phyloP scores from a whole-genome alignment of 2,797 vertebrate species.

The Pempheris klunzingeri region DNA sequence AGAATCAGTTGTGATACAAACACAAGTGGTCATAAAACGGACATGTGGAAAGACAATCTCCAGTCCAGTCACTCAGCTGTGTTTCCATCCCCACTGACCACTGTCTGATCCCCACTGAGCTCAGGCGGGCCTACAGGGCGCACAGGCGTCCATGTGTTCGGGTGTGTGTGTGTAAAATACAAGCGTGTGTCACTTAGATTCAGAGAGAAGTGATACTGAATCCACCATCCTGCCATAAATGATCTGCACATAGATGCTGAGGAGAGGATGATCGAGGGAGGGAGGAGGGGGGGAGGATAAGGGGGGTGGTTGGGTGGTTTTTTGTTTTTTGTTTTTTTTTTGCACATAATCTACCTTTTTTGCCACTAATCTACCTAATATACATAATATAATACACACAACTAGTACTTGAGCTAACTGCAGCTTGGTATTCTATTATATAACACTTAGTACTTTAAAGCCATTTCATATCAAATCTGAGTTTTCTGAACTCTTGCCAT shows the following conservation, averaged over 20 bases:
- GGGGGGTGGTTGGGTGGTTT: background rate
- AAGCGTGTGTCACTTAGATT: slow-evolving; percentile 48
- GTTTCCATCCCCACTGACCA: slow-evolving; percentile 50
- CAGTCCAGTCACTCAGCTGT: slow-evolving; percentile 31
- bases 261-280: slow-evolving; percentile 38
- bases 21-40: slow-evolving; percentile 45
- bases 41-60: slow-evolving; percentile 61
- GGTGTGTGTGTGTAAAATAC: slow-evolving; percentile 15
- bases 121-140: background rate
- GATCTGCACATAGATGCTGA: slow-evolving; percentile 72
- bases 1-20: slow-evolving; percentile 54
- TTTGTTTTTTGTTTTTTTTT: too few relatives aligned
- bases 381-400: too few relatives aligned
- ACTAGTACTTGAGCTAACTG: slow-evolving; percentile 18
- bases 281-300: too few relatives aligned
- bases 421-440: background rate
- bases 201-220: slow-evolving; percentile 66
- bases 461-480: background rate
- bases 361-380: slow-evolving; percentile 33
- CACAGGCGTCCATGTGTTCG: background rate
- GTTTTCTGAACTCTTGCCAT: background rate
- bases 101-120: slow-evolving; percentile 28
- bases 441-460: background rate
- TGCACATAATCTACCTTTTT: too few relatives aligned
- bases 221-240: slow-evolving; percentile 70